Percentiles rank a stretch among this genome's conserved stretches.
Conservation (phyloP, 2,888 invertebrate species). For the Drosophila subsilvestris region DNA sequence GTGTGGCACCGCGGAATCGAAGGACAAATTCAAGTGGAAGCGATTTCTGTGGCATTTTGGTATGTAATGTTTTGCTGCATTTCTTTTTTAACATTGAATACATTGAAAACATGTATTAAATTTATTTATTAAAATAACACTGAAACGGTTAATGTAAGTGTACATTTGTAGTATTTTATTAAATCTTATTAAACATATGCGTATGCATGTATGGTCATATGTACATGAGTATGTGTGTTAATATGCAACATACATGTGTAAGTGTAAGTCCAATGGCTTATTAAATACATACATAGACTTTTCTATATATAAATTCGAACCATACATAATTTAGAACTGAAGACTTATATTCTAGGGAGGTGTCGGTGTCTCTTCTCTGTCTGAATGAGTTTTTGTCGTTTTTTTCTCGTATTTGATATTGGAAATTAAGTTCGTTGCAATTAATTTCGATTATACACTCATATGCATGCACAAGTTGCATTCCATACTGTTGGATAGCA, state of each 20-base stretch:
- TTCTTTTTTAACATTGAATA: not conserved
- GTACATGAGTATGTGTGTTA: constrained; percentile 26
- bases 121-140: constrained; percentile 2
- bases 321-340: constrained; percentile 53
- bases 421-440: constrained; percentile 58
- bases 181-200: constrained; percentile 29
- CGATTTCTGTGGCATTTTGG: too few species aligned
- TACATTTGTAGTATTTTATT: constrained; percentile 35
- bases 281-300: not conserved
- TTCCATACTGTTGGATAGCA: not conserved
- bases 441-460: constrained; percentile 47
- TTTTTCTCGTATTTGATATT: constrained; percentile 28
- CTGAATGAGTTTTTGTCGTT: constrained; percentile 40
- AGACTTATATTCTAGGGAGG: constrained; percentile 48
- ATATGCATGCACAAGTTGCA: not conserved
- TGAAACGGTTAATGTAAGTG: not conserved
- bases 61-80: not conserved
- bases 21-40: too few species aligned
- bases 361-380: constrained; percentile 49
- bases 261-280: constrained; percentile 9
- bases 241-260: constrained; percentile 54
- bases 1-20: too few species aligned
- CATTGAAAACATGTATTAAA: not conserved
- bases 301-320: constrained; percentile 69
- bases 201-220: constrained; percentile 9